These are phyloP conservation scores for Clivina fossor DNA, from an alignment of 2,888 invertebrate species.

Conservation along the genomic window DNA sequence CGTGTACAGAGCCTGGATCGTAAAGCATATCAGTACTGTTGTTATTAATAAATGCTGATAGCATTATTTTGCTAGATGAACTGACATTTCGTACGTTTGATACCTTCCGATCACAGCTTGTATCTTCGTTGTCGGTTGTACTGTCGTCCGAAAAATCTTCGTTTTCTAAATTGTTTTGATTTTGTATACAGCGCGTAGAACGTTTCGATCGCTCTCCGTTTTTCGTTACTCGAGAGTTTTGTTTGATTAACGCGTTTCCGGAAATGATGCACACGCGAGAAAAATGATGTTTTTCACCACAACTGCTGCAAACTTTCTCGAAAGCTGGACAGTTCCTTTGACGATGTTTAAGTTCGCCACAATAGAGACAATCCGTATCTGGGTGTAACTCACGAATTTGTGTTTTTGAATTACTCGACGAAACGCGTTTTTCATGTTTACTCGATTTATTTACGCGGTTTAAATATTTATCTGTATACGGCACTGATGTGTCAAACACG, in stretches of 20 bases:
- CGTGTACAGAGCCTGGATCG: conserved; percentile 29
- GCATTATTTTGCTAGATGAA: conserved; percentile 8
- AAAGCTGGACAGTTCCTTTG: conserved; percentile 7
- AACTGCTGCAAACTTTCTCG: conserved; percentile 1
- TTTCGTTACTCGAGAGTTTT: not conserved
- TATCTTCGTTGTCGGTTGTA: not conserved
- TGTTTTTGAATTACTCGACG: not conserved
- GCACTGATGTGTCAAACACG: not conserved
- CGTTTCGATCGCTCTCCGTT: not conserved
- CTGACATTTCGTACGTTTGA: conserved; percentile 2
- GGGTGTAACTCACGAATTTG: conserved; percentile 9
- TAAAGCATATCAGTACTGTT: conserved; percentile 31
- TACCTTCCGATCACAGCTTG: not conserved
- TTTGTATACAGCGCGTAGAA: conserved; percentile 3
- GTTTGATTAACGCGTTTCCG: not conserved
- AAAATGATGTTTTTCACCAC: conserved; percentile 7
- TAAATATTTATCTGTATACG: not conserved
- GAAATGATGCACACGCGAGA: conserved; percentile 5
- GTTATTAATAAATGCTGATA: conserved; percentile 6
- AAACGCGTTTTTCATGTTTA: not conserved
- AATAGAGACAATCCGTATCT: conserved; percentile 2
- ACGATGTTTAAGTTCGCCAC: not conserved
- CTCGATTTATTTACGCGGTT: conserved; percentile 5
- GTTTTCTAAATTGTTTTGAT: not conserved
- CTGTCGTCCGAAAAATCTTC: conserved; percentile 9